Percentiles rank a stretch among this genome's conserved stretches.
phyloP scores from a whole-genome alignment of 2,888 invertebrate genomes.

The Cyaniris semiargus region DNA sequence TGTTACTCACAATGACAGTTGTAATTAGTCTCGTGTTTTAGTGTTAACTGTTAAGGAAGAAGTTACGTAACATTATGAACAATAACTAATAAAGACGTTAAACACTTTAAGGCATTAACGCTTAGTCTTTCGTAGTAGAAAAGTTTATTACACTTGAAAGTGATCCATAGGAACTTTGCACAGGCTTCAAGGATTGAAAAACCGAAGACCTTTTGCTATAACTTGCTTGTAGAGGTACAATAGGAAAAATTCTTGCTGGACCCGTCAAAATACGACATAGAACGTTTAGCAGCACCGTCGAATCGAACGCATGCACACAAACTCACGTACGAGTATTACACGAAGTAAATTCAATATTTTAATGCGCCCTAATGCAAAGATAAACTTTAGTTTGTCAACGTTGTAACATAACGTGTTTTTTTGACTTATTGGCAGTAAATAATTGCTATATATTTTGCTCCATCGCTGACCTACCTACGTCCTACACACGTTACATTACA shows the following conservation, averaged over 20 bases:
- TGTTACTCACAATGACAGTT: constrained; percentile 12
- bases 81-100: constrained; percentile 17
- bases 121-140: background rate
- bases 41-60: constrained; percentile 15
- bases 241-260: too few relatives aligned
- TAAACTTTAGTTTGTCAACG: background rate
- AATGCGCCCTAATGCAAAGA: background rate
- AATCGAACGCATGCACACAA: background rate
- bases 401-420: background rate
- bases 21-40: constrained; percentile 20
- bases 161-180: too few relatives aligned
- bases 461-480: background rate
- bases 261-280: too few relatives aligned
- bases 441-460: background rate
- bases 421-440: background rate
- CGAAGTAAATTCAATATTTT: background rate
- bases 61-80: constrained; percentile 18
- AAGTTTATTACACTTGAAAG: background rate
- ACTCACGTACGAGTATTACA: background rate
- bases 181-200: too few relatives aligned
- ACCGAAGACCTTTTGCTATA: too few relatives aligned
- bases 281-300: too few relatives aligned
- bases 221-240: too few relatives aligned
- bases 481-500: background rate
- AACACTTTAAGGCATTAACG: background rate